Percentiles rank a stretch among this genome's conserved stretches.
These are phyloP conservation scores for Otus sunia DNA, from an alignment of 2,113 vertebrate species.

Conservation along the genomic window DNA sequence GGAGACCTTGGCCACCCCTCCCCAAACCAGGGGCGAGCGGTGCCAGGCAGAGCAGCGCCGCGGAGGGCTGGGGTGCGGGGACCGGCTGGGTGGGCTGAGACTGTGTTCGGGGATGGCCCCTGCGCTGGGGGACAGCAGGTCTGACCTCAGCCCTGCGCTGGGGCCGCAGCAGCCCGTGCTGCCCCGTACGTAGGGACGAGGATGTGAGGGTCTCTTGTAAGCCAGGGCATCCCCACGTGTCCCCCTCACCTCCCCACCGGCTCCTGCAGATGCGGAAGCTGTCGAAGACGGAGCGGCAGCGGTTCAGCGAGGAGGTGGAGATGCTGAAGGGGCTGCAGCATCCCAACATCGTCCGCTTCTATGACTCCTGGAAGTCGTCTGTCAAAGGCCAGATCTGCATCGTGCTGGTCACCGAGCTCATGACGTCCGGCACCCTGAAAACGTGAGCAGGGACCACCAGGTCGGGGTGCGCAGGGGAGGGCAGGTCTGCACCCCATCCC, in stretches of 20 bases:
- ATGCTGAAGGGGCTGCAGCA: constrained; percentile 96
- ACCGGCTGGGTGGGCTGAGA: fast-evolving
- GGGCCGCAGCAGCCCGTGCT: neutral
- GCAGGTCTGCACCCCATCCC: neutral
- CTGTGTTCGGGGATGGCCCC: fast-evolving
- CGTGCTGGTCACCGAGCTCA: constrained; percentile 92
- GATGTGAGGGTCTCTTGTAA: fast-evolving
- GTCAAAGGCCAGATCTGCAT: constrained; percentile 88
- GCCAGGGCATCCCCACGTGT: fast-evolving
- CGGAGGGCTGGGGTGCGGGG: fast-evolving
- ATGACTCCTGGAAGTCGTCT: constrained; percentile 90
- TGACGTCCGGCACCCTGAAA: constrained; percentile 95
- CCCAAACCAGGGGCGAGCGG: neutral
- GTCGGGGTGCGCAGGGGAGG: neutral
- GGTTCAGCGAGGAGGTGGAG: constrained; percentile 92
- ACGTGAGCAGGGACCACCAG: constrained; percentile 78
- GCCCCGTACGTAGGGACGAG: fast-evolving
- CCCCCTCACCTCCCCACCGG: neutral
- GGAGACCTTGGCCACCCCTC: neutral
- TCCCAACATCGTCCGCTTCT: constrained; percentile 97
- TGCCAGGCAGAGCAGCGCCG: neutral
- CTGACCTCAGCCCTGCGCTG: neutral
- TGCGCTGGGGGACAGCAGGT: neutral
- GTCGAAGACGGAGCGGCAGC: constrained; percentile 83
- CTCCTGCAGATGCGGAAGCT: constrained; percentile 83